Evolutionary conservation across 2,888 invertebrate genomes (phyloP).

Genomic region (Reticulitermes lucifugus): DNA sequence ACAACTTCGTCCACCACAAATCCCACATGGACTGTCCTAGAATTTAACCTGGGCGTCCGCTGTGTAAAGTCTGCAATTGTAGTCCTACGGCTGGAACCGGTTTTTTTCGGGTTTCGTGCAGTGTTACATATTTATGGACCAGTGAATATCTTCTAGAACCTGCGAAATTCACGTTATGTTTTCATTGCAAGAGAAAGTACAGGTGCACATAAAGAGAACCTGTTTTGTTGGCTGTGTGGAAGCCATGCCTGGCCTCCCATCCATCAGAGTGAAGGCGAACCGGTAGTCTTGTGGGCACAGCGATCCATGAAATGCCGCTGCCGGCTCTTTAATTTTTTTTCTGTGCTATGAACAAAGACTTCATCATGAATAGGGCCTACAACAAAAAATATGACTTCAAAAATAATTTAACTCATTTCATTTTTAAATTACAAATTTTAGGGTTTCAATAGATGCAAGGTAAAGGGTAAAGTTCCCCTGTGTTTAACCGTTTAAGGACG

Average conservation of each 20-base stretch:
- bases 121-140: neutral
- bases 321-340: neutral
- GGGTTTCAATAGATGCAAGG: too few species aligned
- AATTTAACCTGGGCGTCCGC: too few species aligned
- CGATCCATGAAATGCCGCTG: neutral
- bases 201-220: constrained; percentile 4
- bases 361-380: too few species aligned
- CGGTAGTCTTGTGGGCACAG: neutral
- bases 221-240: neutral
- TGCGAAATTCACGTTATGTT: neutral
- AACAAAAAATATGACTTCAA: too few species aligned
- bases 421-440: too few species aligned
- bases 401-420: too few species aligned
- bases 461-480: too few species aligned
- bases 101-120: neutral
- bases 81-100: neutral
- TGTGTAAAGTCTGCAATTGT: too few species aligned
- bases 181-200: neutral
- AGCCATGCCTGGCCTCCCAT: neutral
- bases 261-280: neutral
- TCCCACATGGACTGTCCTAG: too few species aligned
- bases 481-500: too few species aligned
- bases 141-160: neutral
- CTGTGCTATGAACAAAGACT: neutral
- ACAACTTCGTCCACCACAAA: too few species aligned